These are phyloP conservation scores for Malachius bipustulatus DNA, from an alignment of 2,888 invertebrate species.

Conservation along the genomic window DNA sequence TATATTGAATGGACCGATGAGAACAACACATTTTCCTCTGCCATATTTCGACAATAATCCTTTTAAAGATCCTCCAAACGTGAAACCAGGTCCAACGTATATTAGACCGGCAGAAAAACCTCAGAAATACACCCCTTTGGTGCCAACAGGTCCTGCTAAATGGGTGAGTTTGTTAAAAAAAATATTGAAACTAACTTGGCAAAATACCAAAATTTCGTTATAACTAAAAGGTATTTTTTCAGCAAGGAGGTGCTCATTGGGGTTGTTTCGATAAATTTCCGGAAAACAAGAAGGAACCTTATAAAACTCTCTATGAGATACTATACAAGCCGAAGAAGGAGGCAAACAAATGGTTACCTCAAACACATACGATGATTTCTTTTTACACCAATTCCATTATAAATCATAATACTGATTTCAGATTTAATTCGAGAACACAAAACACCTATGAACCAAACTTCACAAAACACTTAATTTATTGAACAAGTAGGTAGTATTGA, in stretches of 20 bases:
- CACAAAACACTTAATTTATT: no score
- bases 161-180: not conserved
- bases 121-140: not conserved
- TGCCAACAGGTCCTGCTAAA: slow-evolving; percentile 3
- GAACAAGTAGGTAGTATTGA: no score
- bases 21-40: not conserved
- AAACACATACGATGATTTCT: slow-evolving; percentile 17
- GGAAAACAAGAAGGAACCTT: slow-evolving; percentile 20
- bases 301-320: not conserved
- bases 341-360: slow-evolving; percentile 16
- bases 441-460: slow-evolving; percentile 5
- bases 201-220: not conserved
- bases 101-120: not conserved
- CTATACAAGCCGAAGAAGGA: not conserved
- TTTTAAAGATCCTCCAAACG: not conserved
- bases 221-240: slow-evolving; percentile 3
- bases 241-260: slow-evolving; percentile 32
- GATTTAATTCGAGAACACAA: slow-evolving; percentile 14
- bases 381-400: slow-evolving; percentile 17
- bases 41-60: slow-evolving; percentile 4
- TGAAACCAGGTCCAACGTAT: slow-evolving; percentile 4
- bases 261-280: slow-evolving; percentile 36
- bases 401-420: slow-evolving; percentile 15
- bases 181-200: not conserved
- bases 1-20: not conserved